Conservation (phyloP, 2,797 vertebrate species). For the Petrocephalus sullivani region DNA sequence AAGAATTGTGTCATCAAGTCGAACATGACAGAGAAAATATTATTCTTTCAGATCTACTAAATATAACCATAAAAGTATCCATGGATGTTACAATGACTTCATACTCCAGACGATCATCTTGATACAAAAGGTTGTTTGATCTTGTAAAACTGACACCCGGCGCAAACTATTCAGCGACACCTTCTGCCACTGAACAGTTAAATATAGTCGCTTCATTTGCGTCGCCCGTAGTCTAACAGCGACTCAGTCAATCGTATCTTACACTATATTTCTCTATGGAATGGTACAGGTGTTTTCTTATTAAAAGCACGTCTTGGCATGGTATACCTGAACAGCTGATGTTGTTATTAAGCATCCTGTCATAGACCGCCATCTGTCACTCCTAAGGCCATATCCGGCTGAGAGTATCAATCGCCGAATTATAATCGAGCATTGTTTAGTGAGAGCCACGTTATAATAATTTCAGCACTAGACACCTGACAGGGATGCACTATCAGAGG, state of each 20-base stretch:
- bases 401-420: background rate
- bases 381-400: background rate
- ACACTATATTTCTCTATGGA: background rate
- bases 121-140: conserved; percentile 8
- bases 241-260: background rate
- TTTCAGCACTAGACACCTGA: background rate
- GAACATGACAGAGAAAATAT: background rate
- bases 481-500: background rate
- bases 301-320: background rate
- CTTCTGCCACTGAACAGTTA: background rate
- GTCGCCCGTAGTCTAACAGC: background rate
- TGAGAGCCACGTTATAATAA: background rate
- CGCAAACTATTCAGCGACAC: background rate
- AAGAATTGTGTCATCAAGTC: background rate
- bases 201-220: background rate
- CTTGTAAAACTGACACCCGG: background rate
- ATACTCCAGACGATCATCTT: background rate
- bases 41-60: background rate
- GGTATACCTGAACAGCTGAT: background rate
- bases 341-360: background rate
- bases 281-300: conserved; percentile 4
- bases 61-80: background rate
- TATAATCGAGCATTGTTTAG: conserved; percentile 1
- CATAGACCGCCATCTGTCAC: conserved; percentile 9
- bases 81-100: background rate